Base-by-base conservation (phyloP, 1,140 invertebrate species). In the Ceratina australensis region DNA sequence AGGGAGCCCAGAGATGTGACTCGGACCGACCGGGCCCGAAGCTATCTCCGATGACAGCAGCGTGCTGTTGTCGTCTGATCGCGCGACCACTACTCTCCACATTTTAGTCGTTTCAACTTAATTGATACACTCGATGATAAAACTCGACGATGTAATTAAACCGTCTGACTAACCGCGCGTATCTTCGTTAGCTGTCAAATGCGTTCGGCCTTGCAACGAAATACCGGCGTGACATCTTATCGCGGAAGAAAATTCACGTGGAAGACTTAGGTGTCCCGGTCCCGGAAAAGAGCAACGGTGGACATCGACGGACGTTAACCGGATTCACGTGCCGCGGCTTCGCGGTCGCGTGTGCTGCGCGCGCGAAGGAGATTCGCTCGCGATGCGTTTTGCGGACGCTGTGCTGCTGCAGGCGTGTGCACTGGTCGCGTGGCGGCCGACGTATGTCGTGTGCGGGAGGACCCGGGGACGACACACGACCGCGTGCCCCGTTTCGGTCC, bases 1-100 rank as follows among this genome's bases (percentile, higher is more conserved):
- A 0, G 89, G 22, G 4, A 90, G 47, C 33, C 77, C 82, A 0
- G 88, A 67, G 49, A 91, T 79, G 71, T 90, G 90, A 60, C 87
- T 67, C 26, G 85, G 72, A 12, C 87, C 85, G 8, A 89, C 87
- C 12, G 88, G 80, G 5, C 88, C 79, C 12, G 89, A 79, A 4
- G 86, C 87, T 52, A 92, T 88, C 64, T 92, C 91, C 18, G 91
- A 92, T 3, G 91, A 92, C 61, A 92, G 71, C 42, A 92, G 61
- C 0, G 91, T 92, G 65, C 89, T 92, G 80, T 92, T 92, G 59
- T 92, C 91, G 68, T 91, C 90, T 3, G 91, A 91, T 47, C 92
- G 85, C 3, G 93, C 93, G 22, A 93, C 93, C 0, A 93, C 93
- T 4, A 93, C 93, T 54, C 93, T 90, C 93, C 93, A 93, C 93